phyloP scores from a whole-genome alignment of 2,113 vertebrate genomes.

The Clarias macrocephalus region DNA sequence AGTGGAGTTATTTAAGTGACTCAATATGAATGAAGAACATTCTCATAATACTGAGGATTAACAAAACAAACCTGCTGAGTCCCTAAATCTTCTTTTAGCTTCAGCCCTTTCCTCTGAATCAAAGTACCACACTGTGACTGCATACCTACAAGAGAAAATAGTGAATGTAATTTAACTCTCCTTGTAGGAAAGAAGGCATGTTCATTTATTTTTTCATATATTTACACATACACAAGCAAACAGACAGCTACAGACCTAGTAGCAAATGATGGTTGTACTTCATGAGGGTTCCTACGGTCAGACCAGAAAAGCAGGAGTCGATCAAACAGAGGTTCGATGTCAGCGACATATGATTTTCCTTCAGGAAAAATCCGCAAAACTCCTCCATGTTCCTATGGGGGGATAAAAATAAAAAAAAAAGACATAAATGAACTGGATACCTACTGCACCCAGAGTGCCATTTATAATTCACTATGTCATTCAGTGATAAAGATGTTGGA shows the following conservation, averaged over 20 bases:
- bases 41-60: background rate
- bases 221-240: background rate
- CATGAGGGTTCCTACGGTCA: constrained; percentile 91
- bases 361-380: constrained; percentile 91
- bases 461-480: background rate
- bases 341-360: constrained; percentile 84
- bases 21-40: background rate
- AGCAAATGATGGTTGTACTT: constrained; percentile 90
- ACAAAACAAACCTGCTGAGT: constrained; percentile 75
- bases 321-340: constrained; percentile 92
- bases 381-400: constrained; percentile 84
- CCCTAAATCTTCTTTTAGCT: constrained; percentile 90
- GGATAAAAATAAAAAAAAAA: constrained; percentile 33
- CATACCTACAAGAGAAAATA: constrained; percentile 78
- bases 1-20: background rate
- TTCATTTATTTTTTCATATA: background rate
- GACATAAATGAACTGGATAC: background rate
- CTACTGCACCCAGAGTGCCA: background rate
- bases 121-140: constrained; percentile 97
- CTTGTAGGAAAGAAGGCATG: constrained; percentile 72
- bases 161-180: background rate
- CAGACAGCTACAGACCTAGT: constrained; percentile 74
- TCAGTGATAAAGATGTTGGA: too few relatives aligned
- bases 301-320: constrained; percentile 95
- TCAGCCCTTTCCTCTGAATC: constrained; percentile 92